phyloP scores from a whole-genome alignment of 2,888 invertebrate genomes.

The Erebia aethiops region DNA sequence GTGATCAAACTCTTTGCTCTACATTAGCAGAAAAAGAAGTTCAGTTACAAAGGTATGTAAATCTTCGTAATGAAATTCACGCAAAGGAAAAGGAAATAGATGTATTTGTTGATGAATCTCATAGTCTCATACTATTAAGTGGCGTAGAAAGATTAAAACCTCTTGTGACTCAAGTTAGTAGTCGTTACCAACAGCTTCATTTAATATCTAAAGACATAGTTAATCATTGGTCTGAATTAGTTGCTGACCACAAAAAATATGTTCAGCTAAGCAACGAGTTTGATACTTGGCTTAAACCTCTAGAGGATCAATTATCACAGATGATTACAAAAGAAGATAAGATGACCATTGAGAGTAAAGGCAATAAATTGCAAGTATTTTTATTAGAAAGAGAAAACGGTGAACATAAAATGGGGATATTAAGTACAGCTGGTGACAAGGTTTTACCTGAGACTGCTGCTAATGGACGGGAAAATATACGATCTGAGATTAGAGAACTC shows the following conservation, averaged over 20 bases:
- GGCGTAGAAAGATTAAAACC: conserved; percentile 93
- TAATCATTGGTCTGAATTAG: conserved; percentile 91
- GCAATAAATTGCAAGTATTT: conserved; percentile 87
- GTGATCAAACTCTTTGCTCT: conserved; percentile 92
- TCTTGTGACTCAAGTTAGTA: conserved; percentile 94
- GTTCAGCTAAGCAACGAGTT: conserved; percentile 89
- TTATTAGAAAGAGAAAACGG: conserved; percentile 92
- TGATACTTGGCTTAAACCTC: conserved; percentile 88
- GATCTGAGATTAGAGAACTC: conserved; percentile 91
- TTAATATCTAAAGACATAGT: conserved; percentile 93
- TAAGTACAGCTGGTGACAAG: conserved; percentile 92
- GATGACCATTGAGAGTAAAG: conserved; percentile 85
- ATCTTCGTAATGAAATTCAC: conserved; percentile 89
- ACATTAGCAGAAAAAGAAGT: conserved; percentile 91
- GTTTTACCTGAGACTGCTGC: conserved; percentile 96
- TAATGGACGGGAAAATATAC: conserved; percentile 93
- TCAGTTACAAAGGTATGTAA: conserved; percentile 87
- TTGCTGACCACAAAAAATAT: conserved; percentile 92
- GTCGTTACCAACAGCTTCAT: conserved; percentile 91
- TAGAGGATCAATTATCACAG: conserved; percentile 86
- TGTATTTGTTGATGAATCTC: conserved; percentile 94
- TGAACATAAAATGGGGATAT: conserved; percentile 88
- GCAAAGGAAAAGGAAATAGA: conserved; percentile 93
- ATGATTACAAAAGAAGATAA: conserved; percentile 86
- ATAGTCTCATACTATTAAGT: conserved; percentile 91